A percentile compares a stretch with the other conserved stretches of the same genome.
phyloP scores from a whole-genome alignment of 2,113 vertebrate genomes.

The Etia nguti region DNA sequence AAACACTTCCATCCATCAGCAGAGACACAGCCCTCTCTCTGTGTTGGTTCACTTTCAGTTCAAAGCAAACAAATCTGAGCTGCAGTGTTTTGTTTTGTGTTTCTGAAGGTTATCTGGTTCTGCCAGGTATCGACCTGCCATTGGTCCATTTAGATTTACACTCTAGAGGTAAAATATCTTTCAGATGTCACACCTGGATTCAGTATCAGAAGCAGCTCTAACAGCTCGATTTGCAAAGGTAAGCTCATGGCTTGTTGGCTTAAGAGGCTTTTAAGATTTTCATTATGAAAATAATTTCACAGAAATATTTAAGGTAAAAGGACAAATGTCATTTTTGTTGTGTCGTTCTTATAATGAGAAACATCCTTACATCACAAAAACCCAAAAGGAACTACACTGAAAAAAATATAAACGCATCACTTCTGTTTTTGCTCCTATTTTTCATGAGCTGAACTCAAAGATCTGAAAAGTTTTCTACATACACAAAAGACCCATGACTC shows the following conservation, averaged over 20 bases:
- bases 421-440: too few species aligned
- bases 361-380: too few species aligned
- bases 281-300: neutral
- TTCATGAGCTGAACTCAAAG: too few species aligned
- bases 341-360: too few species aligned
- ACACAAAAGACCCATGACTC: too few species aligned
- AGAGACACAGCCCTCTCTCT: neutral
- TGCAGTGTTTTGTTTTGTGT: neutral
- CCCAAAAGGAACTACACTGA: neutral
- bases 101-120: neutral
- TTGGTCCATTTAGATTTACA: neutral
- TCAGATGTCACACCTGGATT: neutral
- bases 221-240: neutral
- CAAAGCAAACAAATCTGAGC: neutral
- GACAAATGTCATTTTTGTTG: neutral
- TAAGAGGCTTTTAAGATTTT: neutral
- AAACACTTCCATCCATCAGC: conserved; percentile 1
- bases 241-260: neutral
- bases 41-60: neutral
- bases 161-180: neutral
- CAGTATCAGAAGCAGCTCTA: neutral
- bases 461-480: too few species aligned
- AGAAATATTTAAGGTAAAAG: neutral
- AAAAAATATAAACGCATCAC: too few species aligned
- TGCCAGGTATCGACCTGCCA: neutral